A percentile compares a stretch with the other conserved stretches of the same genome.
Evolutionary conservation across 2,113 vertebrate species (phyloP).

Genomic region (Colinus virginianus): DNA sequence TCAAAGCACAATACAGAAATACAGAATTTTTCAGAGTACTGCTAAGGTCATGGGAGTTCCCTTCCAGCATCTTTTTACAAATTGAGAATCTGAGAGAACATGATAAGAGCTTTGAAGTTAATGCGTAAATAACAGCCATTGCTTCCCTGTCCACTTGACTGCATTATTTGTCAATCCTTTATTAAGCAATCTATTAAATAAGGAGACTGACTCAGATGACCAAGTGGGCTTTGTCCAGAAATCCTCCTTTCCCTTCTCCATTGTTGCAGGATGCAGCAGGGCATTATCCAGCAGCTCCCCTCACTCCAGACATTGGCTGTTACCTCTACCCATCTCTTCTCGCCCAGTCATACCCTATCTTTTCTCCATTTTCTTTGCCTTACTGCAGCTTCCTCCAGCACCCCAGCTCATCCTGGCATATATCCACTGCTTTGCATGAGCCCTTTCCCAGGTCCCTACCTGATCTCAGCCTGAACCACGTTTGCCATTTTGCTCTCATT

Average conservation of each 20-base stretch:
- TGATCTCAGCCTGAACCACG: not conserved
- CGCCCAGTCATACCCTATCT: not conserved
- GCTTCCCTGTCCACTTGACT: not conserved
- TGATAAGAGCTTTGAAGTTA: not conserved
- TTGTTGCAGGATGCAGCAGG: not conserved
- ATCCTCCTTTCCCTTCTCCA: not conserved
- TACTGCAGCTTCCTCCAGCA: not conserved
- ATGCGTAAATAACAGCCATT: not conserved
- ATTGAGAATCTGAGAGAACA: not conserved
- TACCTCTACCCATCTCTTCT: not conserved
- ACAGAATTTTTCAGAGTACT: not conserved
- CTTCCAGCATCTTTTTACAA: not conserved
- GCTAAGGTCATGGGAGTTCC: not conserved
- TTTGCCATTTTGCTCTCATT: not conserved
- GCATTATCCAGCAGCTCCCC: not conserved
- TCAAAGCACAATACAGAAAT: not conserved
- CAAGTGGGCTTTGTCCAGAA: not conserved
- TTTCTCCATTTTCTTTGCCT: not conserved
- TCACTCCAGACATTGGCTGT: not conserved
- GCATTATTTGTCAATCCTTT: not conserved
- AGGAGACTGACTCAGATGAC: not conserved
- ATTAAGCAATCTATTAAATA: not conserved
- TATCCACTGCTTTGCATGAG: not conserved
- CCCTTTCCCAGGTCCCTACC: not conserved
- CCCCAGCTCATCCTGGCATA: not conserved